Base-by-base conservation (phyloP, 2,113 vertebrate species). In the Mirounga angustirostris region DNA sequence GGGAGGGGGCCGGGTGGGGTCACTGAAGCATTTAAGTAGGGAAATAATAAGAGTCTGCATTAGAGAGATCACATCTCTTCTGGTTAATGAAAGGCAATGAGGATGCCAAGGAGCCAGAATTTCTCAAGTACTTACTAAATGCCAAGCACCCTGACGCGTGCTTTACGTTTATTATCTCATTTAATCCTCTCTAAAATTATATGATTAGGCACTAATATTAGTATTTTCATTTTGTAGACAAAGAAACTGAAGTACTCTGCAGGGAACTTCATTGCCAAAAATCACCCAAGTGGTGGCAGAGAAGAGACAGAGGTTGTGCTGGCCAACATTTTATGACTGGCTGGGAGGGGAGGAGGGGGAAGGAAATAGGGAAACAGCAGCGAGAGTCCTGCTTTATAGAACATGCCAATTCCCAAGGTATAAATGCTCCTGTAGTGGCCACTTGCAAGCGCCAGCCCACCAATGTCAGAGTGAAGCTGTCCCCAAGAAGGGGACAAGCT, bases 301-400 rank as follows among this genome's bases (percentile, higher is more conserved):
- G 54, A 54, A 30, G 63, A 83, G 36, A 18, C 12, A 58, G 59
- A 4, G 6, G 30, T 15, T 30, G 5, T 22, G 3, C 15, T 30
- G 11, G 24, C 2, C 28, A 56, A 8, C 33, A 40, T 63, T 74
- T 24, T n/a, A 43, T 2, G 9, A 56, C 3, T 54, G 46, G 3
- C 26, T 69, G 15, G 43, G 13, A 2, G 0, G 28, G 1, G 12
- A 2, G 3, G 0, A 7, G 3, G 4, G 13, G 5, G 13, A 58
- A 19, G 33, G 12, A 21, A 36, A 9, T 8, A 76, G 28, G n/a
- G 43, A 33, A 73, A 26, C 67, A 43, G 30, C 40, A 71, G 21
- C 30, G 22, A 18, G 7, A 36, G 63, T 16, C 61, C 28, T 46
- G 43, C 10, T 52, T 56, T 81, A 16, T 2, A 71, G 11, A 78